A percentile compares a stretch with the other conserved stretches of the same genome.
Evolutionary conservation across 2,797 vertebrate genomes (phyloP).

Genomic region (Ptychadena robeensis): DNA sequence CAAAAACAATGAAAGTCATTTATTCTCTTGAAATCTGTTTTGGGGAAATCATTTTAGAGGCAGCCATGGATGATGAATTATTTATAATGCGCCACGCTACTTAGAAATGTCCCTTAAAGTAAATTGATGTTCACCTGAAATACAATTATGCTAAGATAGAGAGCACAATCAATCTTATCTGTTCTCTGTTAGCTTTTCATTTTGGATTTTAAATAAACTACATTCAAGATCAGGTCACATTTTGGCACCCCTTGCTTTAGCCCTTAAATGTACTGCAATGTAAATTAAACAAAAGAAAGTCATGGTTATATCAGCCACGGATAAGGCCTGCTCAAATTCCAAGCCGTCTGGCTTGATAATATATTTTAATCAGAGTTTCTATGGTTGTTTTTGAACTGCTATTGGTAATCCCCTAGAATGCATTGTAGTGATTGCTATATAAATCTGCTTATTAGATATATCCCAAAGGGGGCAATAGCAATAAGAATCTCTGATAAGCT

Average conservation of each 20-base stretch:
- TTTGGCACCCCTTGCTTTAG: constrained; percentile 73
- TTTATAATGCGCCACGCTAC: constrained; percentile 80
- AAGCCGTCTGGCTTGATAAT: constrained; percentile 23
- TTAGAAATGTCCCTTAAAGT: constrained; percentile 84
- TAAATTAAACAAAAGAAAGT: constrained; percentile 70
- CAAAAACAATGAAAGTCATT: constrained; percentile 68
- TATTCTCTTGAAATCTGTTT: constrained; percentile 71
- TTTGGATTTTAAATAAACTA: constrained; percentile 82
- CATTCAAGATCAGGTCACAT: constrained; percentile 72
- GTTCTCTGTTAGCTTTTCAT: constrained; percentile 79
- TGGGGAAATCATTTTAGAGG: constrained; percentile 73
- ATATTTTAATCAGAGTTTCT: constrained; percentile 49
- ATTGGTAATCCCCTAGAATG: constrained; percentile 45
- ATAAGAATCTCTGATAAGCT: constrained; percentile 57
- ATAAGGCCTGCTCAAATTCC: constrained; percentile 53
- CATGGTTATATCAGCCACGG: constrained; percentile 61
- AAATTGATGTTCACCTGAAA: constrained; percentile 87
- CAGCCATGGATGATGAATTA: constrained; percentile 81
- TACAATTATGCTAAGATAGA: constrained; percentile 83
- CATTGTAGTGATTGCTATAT: constrained; percentile 43
- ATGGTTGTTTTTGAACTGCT: constrained; percentile 37
- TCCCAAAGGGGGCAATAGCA: constrained; percentile 52
- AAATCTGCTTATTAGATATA: constrained; percentile 56
- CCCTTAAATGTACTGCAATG: constrained; percentile 69
- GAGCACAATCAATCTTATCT: constrained; percentile 81